Conservation (phyloP, 2,888 invertebrate genomes). For the Bellardia bayeri region DNA sequence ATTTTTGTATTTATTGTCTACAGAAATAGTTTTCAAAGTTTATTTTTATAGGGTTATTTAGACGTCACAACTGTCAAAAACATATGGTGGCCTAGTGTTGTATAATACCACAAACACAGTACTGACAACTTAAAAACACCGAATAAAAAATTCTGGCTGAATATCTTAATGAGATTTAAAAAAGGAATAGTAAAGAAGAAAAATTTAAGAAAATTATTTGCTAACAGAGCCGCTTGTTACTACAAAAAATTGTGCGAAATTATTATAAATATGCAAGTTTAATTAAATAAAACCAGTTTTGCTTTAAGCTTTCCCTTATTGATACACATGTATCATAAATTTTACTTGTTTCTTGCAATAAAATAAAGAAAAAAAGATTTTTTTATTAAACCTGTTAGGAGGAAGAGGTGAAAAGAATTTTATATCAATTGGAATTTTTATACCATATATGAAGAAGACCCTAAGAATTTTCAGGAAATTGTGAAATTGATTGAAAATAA, state of each 20-base stretch:
- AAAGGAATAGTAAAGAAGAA: conserved; percentile 37
- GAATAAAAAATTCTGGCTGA: conserved; percentile 12
- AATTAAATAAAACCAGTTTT: conserved; percentile 13
- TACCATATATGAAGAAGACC: neutral
- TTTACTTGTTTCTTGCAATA: neutral
- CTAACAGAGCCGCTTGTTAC: conserved; percentile 48
- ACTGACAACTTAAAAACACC: conserved; percentile 9
- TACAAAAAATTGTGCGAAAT: conserved; percentile 28
- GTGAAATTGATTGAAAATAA: conserved; percentile 2
- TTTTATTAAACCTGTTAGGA: conserved; percentile 8
- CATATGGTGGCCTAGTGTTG: conserved; percentile 53
- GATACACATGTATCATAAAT: neutral
- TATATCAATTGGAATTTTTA: conserved; percentile 20
- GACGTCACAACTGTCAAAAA: conserved; percentile 57
- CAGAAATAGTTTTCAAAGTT: neutral
- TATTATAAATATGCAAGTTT: neutral
- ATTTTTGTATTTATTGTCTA: neutral
- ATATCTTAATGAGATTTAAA: conserved; percentile 27
- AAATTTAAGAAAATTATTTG: conserved; percentile 47
- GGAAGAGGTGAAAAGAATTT: conserved; percentile 44
- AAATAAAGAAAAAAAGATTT: conserved; percentile 13
- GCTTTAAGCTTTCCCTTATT: neutral
- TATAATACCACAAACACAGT: conserved; percentile 3
- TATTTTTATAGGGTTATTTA: neutral
- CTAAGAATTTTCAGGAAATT: neutral